Evolutionary conservation across 92 coral and sea anemone species (phyloP).

Genomic region (Meandrina meandrites): DNA sequence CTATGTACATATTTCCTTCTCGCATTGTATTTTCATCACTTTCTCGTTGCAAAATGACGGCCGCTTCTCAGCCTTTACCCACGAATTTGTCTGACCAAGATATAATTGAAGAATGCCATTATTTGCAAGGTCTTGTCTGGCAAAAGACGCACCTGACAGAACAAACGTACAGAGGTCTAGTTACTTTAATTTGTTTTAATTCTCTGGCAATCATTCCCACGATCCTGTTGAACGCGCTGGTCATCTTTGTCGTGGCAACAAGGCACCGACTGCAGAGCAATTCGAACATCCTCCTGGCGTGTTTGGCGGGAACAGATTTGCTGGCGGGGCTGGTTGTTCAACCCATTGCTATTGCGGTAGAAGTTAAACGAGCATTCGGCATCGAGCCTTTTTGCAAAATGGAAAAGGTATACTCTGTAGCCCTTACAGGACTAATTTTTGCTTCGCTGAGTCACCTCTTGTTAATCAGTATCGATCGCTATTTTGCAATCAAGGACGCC

Average conservation of each 20-base stretch:
- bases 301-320: neutral
- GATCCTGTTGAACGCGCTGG: neutral
- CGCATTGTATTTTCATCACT: no score
- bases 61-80: no score
- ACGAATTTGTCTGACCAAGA: no score
- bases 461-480: conserved; percentile 2
- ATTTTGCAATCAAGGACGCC: neutral
- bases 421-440: neutral
- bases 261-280: neutral
- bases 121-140: neutral
- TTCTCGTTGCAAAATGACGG: no score
- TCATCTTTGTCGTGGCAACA: neutral
- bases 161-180: neutral
- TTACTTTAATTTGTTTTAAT: neutral
- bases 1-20: no score
- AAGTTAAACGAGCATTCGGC: neutral
- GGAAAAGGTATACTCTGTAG: neutral
- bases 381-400: neutral
- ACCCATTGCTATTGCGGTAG: neutral
- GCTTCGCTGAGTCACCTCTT: neutral
- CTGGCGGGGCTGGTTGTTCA: neutral
- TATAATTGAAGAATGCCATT: no score
- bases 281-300: conserved; percentile 1
- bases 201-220: neutral
- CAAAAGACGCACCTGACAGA: neutral